These are phyloP conservation scores for Xiphophorus couchianus DNA, from an alignment of 2,113 vertebrate species.

Conservation along the genomic window DNA sequence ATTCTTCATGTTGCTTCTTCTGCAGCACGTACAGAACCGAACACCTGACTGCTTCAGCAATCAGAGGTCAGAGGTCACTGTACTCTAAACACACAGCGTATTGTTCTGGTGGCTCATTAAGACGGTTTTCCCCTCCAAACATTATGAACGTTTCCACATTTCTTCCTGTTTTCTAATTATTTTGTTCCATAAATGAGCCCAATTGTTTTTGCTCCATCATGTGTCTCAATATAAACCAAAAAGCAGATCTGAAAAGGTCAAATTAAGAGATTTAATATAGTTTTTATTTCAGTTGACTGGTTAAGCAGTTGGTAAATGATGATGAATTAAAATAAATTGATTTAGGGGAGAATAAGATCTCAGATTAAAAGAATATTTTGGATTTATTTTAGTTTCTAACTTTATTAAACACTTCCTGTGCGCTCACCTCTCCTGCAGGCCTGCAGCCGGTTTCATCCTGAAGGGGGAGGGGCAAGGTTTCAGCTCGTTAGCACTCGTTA, in stretches of 20 bases:
- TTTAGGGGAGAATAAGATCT: neutral
- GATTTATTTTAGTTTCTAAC: no score
- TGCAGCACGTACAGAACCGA: no score
- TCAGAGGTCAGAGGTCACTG: neutral
- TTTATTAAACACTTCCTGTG: neutral
- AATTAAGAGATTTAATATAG: neutral
- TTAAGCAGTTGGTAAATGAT: neutral
- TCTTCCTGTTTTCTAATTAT: no score
- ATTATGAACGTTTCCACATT: no score
- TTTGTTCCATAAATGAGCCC: no score
- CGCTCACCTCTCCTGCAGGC: constrained; percentile 90
- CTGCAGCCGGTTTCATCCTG: constrained; percentile 94
- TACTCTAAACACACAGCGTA: neutral
- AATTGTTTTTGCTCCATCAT: no score
- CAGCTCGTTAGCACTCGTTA: constrained; percentile 72
- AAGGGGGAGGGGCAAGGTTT: constrained; percentile 91
- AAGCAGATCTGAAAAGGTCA: neutral
- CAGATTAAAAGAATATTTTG: no score
- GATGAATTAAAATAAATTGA: neutral
- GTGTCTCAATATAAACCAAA: neutral
- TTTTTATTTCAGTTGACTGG: neutral
- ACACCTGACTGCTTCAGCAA: neutral
- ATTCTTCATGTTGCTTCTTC: no score
- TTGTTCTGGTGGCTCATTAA: no score
- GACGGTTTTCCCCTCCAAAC: no score